Base-by-base conservation (phyloP, 2,888 invertebrate species). In the Bedellia somnulentella region DNA sequence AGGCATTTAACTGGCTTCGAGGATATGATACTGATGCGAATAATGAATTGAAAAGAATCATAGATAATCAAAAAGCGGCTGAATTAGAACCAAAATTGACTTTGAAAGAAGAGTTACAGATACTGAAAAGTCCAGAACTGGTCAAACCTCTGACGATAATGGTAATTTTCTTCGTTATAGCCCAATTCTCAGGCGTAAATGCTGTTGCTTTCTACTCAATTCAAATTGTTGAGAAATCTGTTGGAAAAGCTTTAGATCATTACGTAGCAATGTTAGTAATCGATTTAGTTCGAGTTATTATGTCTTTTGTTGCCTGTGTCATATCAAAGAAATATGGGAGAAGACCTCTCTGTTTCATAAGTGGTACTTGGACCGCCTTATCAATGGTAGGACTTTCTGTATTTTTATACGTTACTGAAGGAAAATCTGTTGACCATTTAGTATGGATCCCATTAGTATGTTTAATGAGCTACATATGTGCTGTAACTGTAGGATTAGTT, bases 131-230 rank as follows among this genome's bases (percentile, higher is more conserved):
- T 25, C 78, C 79, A 0, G 78, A 76, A 41, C 73, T 85, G 24
- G 42, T 80, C 15, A 81, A 79, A 40, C 84, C 85, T 0, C 50
- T 85, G 15, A 47, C 76, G 2, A 80, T 85, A 24, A 78, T 87
- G 59, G 78, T 81, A 30, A 53, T 80, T 2, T 81, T 86, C 41
- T 86, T 87, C 45, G 62, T 81, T 6, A 80, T 82, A 5, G 81
- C 82, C 35, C 87, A 87, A 46, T 80, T 87, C 43, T 81, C 85
- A 4, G 87, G 87, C 2, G 80, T 85, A 1, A 86, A 86, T 38
- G 85, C 86, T 0, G 75, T 88, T 1, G 81, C 82, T 2, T 87
- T 86, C 37, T 87, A 87, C 50, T 85, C 86, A 0, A 83, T 86
- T 27, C 75, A 80, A 41, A 82, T 86, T 27, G 79, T 86, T 35